A percentile compares a stretch with the other conserved stretches of the same genome.
Evolutionary conservation across 2,888 invertebrate species (phyloP).

Genomic region (Tribolium freemani): DNA sequence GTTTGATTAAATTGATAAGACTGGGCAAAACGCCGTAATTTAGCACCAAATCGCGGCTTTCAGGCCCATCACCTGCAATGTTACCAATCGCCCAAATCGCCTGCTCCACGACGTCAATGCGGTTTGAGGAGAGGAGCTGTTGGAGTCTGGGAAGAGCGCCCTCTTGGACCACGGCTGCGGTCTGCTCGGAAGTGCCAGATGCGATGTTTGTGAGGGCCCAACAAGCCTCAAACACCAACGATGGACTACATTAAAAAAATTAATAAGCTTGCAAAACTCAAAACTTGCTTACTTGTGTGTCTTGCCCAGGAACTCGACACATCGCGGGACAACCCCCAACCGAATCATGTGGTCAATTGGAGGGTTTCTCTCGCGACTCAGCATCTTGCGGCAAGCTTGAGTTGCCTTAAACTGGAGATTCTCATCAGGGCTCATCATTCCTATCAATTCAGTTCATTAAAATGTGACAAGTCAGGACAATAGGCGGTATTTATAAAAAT

Average conservation of each 20-base stretch:
- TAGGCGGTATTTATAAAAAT: no score
- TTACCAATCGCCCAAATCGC: slow-evolving; percentile 99
- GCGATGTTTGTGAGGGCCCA: slow-evolving; percentile 99
- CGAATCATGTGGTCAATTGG: slow-evolving; percentile 90
- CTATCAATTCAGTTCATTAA: slow-evolving; percentile 57
- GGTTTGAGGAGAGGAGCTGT: slow-evolving; percentile 76
- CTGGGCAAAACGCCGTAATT: slow-evolving; percentile 78
- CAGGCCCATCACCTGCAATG: slow-evolving; percentile 92
- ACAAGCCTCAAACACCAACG: slow-evolving; percentile 93
- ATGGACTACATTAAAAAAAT: slow-evolving; percentile 70
- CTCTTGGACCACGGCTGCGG: slow-evolving; percentile 85
- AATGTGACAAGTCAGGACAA: no score
- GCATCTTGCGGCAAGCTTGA: slow-evolving; percentile 87
- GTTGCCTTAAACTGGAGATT: slow-evolving; percentile 78
- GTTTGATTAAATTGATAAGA: slow-evolving; percentile 77
- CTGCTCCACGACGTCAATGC: slow-evolving; percentile 86
- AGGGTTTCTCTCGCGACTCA: slow-evolving; percentile 91
- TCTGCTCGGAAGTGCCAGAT: slow-evolving; percentile 93
- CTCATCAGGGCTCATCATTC: slow-evolving; percentile 78
- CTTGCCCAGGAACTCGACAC: slow-evolving; percentile 82
- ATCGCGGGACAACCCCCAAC: slow-evolving; percentile 86
- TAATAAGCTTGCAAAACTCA: not conserved
- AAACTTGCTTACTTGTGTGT: slow-evolving; percentile 76
- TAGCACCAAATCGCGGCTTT: slow-evolving; percentile 86
- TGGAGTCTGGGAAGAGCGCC: slow-evolving; percentile 91